Conservation (phyloP, 2,113 vertebrate genomes). For the Solenodon paradoxus region DNA sequence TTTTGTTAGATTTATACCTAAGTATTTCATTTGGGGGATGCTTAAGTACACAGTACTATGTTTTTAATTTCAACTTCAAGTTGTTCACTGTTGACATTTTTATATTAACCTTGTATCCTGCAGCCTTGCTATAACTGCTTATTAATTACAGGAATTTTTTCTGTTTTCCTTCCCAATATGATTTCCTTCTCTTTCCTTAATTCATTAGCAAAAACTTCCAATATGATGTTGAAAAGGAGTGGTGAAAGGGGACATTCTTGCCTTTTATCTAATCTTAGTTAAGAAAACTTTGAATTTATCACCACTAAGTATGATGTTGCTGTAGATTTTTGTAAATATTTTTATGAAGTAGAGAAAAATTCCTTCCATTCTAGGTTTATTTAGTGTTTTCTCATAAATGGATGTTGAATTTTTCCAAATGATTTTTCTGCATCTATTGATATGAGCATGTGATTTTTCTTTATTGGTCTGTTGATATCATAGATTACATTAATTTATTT, state of each 20-base stretch:
- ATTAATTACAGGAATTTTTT: neutral
- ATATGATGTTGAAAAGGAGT: neutral
- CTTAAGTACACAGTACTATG: neutral
- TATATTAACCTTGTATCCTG: neutral
- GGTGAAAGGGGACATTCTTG: neutral
- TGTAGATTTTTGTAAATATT: neutral
- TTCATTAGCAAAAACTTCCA: neutral
- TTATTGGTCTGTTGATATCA: neutral
- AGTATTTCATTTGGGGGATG: neutral
- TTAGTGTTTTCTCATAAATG: neutral
- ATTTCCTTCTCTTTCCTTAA: neutral
- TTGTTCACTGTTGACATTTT: neutral
- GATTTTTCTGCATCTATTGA: neutral
- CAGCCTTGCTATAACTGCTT: neutral
- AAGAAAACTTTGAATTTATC: neutral
- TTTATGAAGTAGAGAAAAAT: neutral
- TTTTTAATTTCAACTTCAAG: neutral
- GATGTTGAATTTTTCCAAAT: neutral
- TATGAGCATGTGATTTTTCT: neutral
- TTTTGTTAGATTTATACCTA: neutral
- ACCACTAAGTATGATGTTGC: neutral
- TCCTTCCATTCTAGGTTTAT: neutral
- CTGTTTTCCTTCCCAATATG: neutral
- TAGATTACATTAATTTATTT: neutral
- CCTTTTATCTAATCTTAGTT: neutral